Conservation (phyloP, 2,113 vertebrate genomes). For the Stomatorhinus ivindoensis region DNA sequence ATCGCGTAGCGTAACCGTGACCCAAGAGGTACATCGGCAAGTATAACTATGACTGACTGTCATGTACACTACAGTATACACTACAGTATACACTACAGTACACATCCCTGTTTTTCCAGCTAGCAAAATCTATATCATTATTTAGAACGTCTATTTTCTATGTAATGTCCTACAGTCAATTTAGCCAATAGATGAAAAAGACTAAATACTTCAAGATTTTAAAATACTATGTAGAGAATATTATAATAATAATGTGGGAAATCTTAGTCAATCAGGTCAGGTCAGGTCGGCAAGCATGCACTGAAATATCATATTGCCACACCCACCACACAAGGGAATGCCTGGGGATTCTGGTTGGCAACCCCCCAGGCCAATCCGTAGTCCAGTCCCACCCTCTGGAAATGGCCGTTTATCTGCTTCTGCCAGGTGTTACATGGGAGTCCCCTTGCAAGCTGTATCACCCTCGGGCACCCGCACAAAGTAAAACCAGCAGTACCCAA, state of each 20-base stretch:
- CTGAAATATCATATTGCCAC: neutral
- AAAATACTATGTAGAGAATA: neutral
- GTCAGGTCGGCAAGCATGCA: neutral
- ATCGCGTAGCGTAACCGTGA: neutral
- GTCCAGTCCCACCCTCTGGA: neutral
- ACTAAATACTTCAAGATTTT: neutral
- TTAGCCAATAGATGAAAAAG: neutral
- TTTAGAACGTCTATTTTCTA: neutral
- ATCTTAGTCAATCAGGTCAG: neutral
- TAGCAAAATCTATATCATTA: neutral
- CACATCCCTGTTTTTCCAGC: neutral
- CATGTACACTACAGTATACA: neutral
- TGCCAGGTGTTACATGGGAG: neutral
- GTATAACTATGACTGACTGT: neutral
- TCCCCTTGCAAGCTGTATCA: neutral
- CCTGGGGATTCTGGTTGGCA: neutral
- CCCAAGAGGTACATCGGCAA: neutral
- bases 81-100: neutral
- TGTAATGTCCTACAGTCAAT: neutral
- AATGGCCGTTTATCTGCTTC: neutral
- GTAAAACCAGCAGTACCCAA: neutral
- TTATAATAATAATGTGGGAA: neutral
- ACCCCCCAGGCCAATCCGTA: neutral
- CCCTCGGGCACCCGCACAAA: neutral
- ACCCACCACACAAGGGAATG: neutral